Conservation (phyloP, 1,140 invertebrate genomes). For the Zaprionus ghesquierei region DNA sequence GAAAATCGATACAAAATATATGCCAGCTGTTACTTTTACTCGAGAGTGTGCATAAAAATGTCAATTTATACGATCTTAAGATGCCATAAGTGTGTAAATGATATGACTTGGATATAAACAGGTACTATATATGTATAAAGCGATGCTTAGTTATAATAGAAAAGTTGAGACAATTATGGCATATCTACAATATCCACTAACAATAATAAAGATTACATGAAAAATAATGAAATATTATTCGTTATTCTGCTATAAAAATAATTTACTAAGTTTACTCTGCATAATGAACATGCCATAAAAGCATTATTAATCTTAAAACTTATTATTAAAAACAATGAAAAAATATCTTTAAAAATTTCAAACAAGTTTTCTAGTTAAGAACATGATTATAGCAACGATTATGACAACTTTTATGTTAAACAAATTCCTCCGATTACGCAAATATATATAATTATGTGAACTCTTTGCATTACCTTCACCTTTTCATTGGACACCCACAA, state of each 20-base stretch:
- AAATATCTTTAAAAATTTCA: not conserved
- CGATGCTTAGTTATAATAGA: not conserved
- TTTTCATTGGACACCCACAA: constrained; percentile 21
- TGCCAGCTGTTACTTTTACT: not conserved
- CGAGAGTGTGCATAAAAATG: not conserved
- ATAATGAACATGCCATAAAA: too few relatives aligned
- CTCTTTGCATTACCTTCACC: constrained; percentile 21
- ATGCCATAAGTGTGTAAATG: not conserved
- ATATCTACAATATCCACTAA: not conserved
- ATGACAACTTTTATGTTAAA: too few relatives aligned
- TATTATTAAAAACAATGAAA: not conserved
- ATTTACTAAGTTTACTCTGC: too few relatives aligned
- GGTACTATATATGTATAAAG: not conserved
- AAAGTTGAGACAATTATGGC: not conserved
- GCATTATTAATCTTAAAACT: too few relatives aligned
- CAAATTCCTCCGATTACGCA: not conserved
- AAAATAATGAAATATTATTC: not conserved
- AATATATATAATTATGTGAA: not conserved
- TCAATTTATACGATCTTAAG: not conserved
- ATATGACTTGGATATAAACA: not conserved
- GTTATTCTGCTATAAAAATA: too few relatives aligned
- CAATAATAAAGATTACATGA: not conserved
- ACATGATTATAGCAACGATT: too few relatives aligned
- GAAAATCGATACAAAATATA: not conserved
- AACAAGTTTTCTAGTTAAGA: not conserved